A percentile compares a stretch with the other conserved stretches of the same genome.
Evolutionary conservation across 2,888 invertebrate species (phyloP).

Genomic region (Chorisops tibialis): DNA sequence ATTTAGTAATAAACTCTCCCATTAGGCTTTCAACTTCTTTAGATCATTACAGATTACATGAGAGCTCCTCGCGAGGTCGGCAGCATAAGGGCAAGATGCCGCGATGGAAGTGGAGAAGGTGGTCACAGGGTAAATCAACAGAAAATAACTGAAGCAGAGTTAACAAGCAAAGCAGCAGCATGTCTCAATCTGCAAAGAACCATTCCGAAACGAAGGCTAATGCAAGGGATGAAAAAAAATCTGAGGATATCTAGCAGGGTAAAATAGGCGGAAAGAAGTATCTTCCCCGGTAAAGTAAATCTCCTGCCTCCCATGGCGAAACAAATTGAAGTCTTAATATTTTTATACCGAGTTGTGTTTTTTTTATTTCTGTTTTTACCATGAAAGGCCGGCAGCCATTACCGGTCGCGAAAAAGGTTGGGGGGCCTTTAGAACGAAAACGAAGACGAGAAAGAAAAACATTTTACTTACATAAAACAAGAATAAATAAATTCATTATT

Average conservation of each 20-base stretch:
- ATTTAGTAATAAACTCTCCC: constrained; percentile 26
- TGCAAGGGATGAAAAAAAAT: neutral
- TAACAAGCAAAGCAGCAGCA: neutral
- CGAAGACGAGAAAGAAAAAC: constrained; percentile 16
- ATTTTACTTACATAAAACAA: constrained; percentile 27
- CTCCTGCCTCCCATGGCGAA: constrained; percentile 24
- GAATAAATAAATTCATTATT: constrained; percentile 30
- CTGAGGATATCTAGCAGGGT: neutral
- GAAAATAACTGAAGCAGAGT: neutral
- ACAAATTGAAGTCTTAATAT: constrained; percentile 25
- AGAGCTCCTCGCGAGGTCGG: neutral
- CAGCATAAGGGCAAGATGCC: neutral
- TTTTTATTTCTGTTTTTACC: neutral
- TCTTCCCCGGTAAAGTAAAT: neutral
- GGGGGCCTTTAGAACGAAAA: neutral
- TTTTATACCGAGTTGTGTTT: neutral
- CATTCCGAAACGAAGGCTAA: neutral
- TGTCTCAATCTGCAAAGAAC: neutral
- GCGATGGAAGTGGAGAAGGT: neutral
- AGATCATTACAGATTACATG: neutral
- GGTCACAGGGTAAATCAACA: neutral
- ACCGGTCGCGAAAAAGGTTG: no score
- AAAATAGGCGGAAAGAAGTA: no score
- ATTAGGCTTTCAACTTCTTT: constrained; percentile 15
- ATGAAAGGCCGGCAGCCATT: neutral